Base-by-base conservation (phyloP, 2,888 invertebrate genomes). In the Macrosoma leucophasiata region DNA sequence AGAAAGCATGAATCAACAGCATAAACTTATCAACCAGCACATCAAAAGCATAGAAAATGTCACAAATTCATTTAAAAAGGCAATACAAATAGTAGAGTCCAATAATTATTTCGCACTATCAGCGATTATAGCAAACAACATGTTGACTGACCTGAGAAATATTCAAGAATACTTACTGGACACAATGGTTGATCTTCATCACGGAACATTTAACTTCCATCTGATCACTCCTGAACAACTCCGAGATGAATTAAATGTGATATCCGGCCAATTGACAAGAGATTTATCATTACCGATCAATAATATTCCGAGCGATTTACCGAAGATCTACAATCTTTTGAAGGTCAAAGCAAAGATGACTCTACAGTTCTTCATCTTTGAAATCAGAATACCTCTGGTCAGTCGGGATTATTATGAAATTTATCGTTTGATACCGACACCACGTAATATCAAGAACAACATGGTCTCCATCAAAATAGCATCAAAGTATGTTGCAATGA, bases 341-440 rank as follows among this genome's bases (percentile, higher is more conserved):
- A 21, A 21, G 11, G 21, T 21, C 11, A 21, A 6, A 4, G 11
- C 21, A 21, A 21, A 11, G 11, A 21, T 21, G 21, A 29, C 34
- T n/a, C 19, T 26, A 14, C 13, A 31, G 4, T 39, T 33, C 13
- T 29, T 43, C 6, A 29, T 43, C 9, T 36, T 43, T 20, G 42
- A 43, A 34, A 19, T 36, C 10, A 33, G 18, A n/a, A 26, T 38
- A 25, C 37, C 40, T 30, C 18, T 40, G 12, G 36, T 36, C n/a
- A n/a, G n/a, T n/a, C n/a, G n/a, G n/a, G n/a, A n/a, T n/a, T n/a
- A n/a, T n/a, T n/a, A n/a, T n/a, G n/a, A n/a, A n/a, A n/a, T n/a
- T n/a, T n/a, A n/a, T n/a, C n/a, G n/a, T n/a, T n/a, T n/a, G n/a
- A n/a, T n/a, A n/a, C n/a, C n/a, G n/a, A n/a, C n/a, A n/a, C n/a